These are phyloP conservation scores for Nyctibius grandis DNA, from an alignment of 2,797 vertebrate species.

Conservation along the genomic window DNA sequence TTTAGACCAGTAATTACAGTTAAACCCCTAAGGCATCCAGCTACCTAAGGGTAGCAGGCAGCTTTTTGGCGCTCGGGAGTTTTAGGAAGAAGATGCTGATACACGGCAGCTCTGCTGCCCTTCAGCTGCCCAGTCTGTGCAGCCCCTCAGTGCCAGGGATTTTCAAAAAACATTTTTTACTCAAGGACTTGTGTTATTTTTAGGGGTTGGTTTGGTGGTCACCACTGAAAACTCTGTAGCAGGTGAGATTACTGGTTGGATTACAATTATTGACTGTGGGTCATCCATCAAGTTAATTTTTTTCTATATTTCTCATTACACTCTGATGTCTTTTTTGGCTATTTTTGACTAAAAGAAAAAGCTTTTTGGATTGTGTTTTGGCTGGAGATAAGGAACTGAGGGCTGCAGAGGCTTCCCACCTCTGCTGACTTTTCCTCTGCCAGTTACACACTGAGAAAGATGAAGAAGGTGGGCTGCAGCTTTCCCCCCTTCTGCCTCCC, in stretches of 20 bases:
- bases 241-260: not conserved
- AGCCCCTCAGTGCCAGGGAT: not conserved
- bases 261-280: not conserved
- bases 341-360: not conserved
- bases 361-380: not conserved
- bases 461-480: not conserved
- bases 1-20: not conserved
- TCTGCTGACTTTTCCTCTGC: not conserved
- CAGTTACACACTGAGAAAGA: rapidly evolving
- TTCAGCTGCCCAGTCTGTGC: not conserved
- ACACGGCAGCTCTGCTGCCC: not conserved
- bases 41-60: not conserved
- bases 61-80: not conserved
- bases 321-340: not conserved
- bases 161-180: not conserved
- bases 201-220: not conserved
- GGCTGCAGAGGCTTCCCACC: not conserved
- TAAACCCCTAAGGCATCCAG: not conserved
- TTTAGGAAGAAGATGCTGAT: not conserved
- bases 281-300: not conserved
- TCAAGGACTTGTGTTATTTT: not conserved
- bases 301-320: not conserved
- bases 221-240: not conserved
- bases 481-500: not conserved
- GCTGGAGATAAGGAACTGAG: not conserved